phyloP scores from a whole-genome alignment of 2,888 invertebrate genomes.

The Polyommatus iphigenia region DNA sequence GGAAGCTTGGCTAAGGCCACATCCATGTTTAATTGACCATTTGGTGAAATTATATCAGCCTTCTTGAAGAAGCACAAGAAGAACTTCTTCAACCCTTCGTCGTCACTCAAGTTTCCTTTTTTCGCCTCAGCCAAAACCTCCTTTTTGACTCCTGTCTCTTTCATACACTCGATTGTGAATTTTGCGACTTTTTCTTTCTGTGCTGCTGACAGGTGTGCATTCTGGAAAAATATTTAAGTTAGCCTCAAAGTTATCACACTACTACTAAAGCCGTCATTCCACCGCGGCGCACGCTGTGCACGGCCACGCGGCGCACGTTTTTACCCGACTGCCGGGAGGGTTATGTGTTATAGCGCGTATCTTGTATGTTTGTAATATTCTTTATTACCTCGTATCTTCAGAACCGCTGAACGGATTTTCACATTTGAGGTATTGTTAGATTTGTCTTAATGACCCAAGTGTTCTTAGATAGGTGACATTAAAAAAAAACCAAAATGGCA shows the following conservation, averaged over 20 bases:
- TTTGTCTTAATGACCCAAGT: too few relatives aligned
- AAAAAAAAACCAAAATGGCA: too few relatives aligned
- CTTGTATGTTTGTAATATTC: too few relatives aligned
- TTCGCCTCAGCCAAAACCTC: constrained; percentile 62
- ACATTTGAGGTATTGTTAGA: too few relatives aligned
- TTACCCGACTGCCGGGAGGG: too few relatives aligned
- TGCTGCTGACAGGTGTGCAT: constrained; percentile 51
- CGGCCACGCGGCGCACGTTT: too few relatives aligned
- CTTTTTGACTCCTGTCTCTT: constrained; percentile 58
- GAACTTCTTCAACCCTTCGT: constrained; percentile 68
- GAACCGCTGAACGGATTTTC: too few relatives aligned
- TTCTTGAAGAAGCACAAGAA: constrained; percentile 72
- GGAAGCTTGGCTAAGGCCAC: constrained; percentile 64
- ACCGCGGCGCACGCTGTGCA: too few relatives aligned
- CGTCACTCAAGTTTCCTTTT: constrained; percentile 64
- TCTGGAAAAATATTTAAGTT: constrained; percentile 45
- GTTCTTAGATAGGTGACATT: too few relatives aligned
- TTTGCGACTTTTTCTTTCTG: constrained; percentile 58
- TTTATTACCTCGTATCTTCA: too few relatives aligned
- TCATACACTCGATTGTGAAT: constrained; percentile 56
- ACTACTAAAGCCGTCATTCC: too few relatives aligned
- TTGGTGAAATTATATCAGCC: constrained; percentile 55
- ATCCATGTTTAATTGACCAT: constrained; percentile 68
- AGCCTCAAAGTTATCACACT: neutral
- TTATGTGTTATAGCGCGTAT: too few relatives aligned